These are phyloP conservation scores for Ecdyonurus torrentis DNA, from an alignment of 2,888 invertebrate genomes.

Conservation along the genomic window DNA sequence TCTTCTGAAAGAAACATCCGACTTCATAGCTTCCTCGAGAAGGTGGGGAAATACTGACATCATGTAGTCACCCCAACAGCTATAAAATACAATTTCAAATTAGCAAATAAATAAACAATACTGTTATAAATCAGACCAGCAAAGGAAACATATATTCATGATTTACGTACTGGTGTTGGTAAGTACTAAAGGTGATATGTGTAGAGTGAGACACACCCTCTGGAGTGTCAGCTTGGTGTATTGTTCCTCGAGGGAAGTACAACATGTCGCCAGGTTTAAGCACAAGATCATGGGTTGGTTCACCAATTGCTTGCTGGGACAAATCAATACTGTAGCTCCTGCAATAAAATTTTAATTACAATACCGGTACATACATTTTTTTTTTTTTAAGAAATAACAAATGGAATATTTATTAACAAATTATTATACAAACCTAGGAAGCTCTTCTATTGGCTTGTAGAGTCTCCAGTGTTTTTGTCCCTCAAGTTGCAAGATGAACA, in stretches of 20 bases:
- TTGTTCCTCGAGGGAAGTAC: conserved; percentile 81
- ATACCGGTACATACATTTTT: background rate
- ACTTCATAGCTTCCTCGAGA: conserved; percentile 12
- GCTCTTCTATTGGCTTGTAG: conserved; percentile 11
- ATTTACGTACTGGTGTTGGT: conserved; percentile 34
- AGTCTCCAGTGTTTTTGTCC: conserved; percentile 12
- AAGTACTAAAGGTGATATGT: conserved; percentile 86
- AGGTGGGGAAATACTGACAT: conserved; percentile 12
- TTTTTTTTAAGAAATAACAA: too few relatives aligned
- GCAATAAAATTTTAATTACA: background rate
- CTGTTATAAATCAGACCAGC: background rate
- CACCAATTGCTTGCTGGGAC: conserved; percentile 49
- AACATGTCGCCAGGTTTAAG: conserved; percentile 77
- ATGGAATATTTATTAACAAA: background rate
- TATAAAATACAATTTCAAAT: background rate
- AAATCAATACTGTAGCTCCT: conserved; percentile 6
- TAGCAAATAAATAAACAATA: background rate
- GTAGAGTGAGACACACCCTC: conserved; percentile 62
- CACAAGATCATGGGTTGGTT: conserved; percentile 60
- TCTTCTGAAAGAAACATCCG: conserved; percentile 10
- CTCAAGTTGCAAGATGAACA: conserved; percentile 13
- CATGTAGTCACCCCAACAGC: conserved; percentile 14
- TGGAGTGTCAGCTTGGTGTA: conserved; percentile 70
- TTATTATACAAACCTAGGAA: conserved; percentile 9
- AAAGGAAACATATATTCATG: background rate